phyloP scores from a whole-genome alignment of 2,797 vertebrate species.

The Heliangelus exortis region DNA sequence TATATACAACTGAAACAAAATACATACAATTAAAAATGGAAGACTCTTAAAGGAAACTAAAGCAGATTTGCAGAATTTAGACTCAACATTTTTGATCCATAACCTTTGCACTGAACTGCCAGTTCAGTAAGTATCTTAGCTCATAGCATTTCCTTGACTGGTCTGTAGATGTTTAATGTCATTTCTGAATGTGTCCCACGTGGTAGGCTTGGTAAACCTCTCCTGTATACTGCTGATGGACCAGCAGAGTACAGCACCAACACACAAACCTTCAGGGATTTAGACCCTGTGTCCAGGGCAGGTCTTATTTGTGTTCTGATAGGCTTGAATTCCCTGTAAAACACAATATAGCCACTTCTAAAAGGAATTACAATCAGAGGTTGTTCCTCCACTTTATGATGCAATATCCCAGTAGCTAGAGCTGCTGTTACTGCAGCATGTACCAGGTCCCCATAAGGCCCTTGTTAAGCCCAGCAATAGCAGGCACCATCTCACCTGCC shows the following conservation, averaged over 20 bases:
- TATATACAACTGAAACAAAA: neutral
- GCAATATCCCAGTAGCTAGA: neutral
- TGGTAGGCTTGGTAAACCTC: neutral
- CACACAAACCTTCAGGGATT: neutral
- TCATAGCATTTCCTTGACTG: rapidly evolving
- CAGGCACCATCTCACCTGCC: neutral
- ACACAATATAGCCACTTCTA: neutral
- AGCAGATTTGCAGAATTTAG: neutral
- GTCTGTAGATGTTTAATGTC: neutral
- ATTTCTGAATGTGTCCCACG: neutral
- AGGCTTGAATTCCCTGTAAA: neutral
- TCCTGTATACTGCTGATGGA: neutral
- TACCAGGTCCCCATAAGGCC: rapidly evolving
- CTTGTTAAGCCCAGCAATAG: neutral
- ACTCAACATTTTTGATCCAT: neutral
- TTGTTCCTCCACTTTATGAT: neutral
- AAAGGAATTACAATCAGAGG: neutral
- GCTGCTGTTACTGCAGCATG: neutral
- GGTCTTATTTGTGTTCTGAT: neutral
- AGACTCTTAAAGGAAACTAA: neutral
- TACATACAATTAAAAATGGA: neutral
- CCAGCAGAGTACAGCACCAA: neutral
- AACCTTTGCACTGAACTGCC: neutral
- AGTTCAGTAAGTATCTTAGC: neutral
- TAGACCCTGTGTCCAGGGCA: neutral